Conservation (phyloP, 2,888 invertebrate species). For the Acanthosoma haemorrhoidale region DNA sequence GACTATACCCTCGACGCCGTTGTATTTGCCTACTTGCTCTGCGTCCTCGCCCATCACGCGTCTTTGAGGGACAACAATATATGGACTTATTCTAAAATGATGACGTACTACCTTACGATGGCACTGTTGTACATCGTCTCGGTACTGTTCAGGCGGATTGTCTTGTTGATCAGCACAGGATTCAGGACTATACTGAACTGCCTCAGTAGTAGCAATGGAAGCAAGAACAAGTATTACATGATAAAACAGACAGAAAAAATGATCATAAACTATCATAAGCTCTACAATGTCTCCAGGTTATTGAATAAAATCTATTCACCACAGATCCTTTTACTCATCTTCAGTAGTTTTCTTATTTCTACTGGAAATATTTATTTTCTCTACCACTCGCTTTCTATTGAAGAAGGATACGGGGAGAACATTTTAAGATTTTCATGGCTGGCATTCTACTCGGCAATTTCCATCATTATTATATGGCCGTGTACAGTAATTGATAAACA, state of each 20-base stretch:
- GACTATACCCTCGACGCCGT: neutral
- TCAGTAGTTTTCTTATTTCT: neutral
- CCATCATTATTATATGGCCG: neutral
- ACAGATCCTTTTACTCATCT: neutral
- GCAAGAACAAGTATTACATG: neutral
- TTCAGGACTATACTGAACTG: neutral
- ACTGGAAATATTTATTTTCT: neutral
- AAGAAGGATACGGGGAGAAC: neutral
- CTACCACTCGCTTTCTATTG: neutral
- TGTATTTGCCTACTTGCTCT: neutral
- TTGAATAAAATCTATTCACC: neutral
- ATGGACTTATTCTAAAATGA: neutral
- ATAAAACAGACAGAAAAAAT: neutral
- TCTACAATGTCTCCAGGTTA: neutral
- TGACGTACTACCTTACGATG: neutral
- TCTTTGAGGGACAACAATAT: neutral
- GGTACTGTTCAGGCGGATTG: neutral
- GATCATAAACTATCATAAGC: neutral
- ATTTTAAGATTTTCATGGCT: neutral
- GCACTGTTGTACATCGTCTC: neutral
- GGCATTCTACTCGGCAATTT: neutral
- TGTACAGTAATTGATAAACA: neutral
- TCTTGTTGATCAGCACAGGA: neutral
- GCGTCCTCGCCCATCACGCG: neutral
- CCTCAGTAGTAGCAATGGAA: neutral